Evolutionary conservation across 2,797 vertebrate species (phyloP).

Genomic region (Lophotriccus pileatus): DNA sequence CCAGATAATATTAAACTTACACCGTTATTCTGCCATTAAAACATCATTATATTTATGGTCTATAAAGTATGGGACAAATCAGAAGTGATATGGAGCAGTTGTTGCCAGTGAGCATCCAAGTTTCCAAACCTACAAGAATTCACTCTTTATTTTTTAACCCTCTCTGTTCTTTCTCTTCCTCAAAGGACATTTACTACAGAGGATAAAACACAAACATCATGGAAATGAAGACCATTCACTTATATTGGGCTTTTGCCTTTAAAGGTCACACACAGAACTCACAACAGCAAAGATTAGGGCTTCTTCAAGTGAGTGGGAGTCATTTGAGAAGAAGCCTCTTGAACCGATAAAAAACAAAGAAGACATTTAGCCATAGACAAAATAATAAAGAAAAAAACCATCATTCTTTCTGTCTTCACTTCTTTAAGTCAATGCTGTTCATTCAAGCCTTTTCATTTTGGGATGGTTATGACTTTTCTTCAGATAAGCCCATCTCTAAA

Average conservation of each 20-base stretch:
- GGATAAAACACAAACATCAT: neutral
- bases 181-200: neutral
- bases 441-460: neutral
- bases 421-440: neutral
- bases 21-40: conserved; percentile 10
- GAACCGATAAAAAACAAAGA: neutral
- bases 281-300: neutral
- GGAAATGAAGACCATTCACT: neutral
- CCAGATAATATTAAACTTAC: neutral
- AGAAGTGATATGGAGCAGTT: neutral
- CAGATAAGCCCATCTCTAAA: neutral
- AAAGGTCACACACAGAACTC: neutral
- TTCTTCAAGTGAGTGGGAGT: neutral
- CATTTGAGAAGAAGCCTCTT: neutral
- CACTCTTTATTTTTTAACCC: neutral
- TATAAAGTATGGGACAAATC: neutral
- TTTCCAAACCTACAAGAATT: neutral
- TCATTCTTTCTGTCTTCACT: neutral
- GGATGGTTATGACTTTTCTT: neutral
- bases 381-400: neutral
- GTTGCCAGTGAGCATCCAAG: neutral
- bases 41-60: neutral
- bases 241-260: neutral
- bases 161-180: neutral
- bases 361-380: neutral